A percentile compares a stretch with the other conserved stretches of the same genome.
Conservation (phyloP, 2,888 invertebrate species). For the Coenonympha arcania region DNA sequence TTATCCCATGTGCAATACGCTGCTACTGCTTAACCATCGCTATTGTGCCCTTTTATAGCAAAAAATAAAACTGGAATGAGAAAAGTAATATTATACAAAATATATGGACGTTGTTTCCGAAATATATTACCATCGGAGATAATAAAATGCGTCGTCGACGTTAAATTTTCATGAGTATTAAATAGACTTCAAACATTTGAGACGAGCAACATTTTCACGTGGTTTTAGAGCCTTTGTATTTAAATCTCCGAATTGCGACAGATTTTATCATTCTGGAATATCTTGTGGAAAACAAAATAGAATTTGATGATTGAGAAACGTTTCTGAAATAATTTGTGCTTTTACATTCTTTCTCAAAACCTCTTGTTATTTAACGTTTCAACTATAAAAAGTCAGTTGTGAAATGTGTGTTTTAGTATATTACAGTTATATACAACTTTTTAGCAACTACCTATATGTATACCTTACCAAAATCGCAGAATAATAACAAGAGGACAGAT, state of each 20-base stretch:
- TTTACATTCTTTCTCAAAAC: neutral
- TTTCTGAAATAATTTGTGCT: neutral
- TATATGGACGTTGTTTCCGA: conserved; percentile 53
- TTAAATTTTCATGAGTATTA: conserved; percentile 21
- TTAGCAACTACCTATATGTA: no score
- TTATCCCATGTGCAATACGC: conserved; percentile 43
- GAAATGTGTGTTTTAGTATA: no score
- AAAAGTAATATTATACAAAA: conserved; percentile 61
- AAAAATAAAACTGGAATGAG: conserved; percentile 66
- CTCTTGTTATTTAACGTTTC: no score
- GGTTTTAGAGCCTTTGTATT: conserved; percentile 8
- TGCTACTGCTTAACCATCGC: conserved; percentile 63
- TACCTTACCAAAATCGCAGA: no score
- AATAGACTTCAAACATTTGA: conserved; percentile 20
- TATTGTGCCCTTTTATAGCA: conserved; percentile 67
- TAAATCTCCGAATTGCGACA: conserved; percentile 10
- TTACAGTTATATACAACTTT: no score
- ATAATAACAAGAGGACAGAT: no score
- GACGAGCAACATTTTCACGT: conserved; percentile 6
- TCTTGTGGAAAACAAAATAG: conserved; percentile 3
- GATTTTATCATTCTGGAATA: neutral
- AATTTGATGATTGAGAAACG: conserved; percentile 2
- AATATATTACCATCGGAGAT: conserved; percentile 24
- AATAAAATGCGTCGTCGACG: conserved; percentile 23
- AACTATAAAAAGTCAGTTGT: no score